Conservation (phyloP, 1,140 invertebrate species). For the Neodiprion fabricii region DNA sequence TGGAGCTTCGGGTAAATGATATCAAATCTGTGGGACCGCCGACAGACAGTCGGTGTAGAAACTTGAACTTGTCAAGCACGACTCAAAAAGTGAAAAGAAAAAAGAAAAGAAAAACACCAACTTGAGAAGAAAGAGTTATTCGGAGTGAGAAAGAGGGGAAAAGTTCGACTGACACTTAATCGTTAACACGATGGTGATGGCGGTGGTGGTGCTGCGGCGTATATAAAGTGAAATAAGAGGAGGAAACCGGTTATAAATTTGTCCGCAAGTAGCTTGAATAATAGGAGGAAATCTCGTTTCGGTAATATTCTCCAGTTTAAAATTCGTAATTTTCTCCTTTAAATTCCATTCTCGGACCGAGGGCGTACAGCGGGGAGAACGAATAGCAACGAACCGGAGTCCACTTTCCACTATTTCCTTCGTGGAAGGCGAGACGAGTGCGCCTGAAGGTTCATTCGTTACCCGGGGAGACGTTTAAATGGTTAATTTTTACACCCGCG, state of each 20-base stretch:
- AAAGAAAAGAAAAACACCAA: too few species aligned
- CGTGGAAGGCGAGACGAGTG: conserved; percentile 29
- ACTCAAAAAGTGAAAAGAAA: too few species aligned
- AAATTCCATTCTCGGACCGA: not conserved
- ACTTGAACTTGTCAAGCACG: not conserved
- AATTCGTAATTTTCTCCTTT: not conserved
- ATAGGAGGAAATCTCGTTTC: conserved; percentile 5
- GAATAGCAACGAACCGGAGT: conserved; percentile 11
- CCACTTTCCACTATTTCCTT: conserved; percentile 31
- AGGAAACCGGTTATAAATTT: not conserved
- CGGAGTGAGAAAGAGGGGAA: too few species aligned
- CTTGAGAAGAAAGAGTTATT: too few species aligned
- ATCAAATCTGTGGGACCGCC: too few species aligned
- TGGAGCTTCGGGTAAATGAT: too few species aligned
- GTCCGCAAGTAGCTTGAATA: not conserved
- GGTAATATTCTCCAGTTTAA: not conserved
- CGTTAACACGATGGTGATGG: not conserved
- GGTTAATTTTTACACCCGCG: conserved; percentile 53
- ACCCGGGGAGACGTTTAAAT: conserved; percentile 44
- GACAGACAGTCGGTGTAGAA: not conserved
- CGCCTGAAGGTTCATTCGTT: conserved; percentile 49
- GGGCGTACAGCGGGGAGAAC: too few species aligned
- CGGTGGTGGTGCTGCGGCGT: not conserved
- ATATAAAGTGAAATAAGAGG: not conserved
- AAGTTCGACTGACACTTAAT: not conserved